Evolutionary conservation across 2,113 vertebrate genomes (phyloP), one percentile per base, ranked within the genome.

Genomic region (Corvus moneduloides): DNA sequence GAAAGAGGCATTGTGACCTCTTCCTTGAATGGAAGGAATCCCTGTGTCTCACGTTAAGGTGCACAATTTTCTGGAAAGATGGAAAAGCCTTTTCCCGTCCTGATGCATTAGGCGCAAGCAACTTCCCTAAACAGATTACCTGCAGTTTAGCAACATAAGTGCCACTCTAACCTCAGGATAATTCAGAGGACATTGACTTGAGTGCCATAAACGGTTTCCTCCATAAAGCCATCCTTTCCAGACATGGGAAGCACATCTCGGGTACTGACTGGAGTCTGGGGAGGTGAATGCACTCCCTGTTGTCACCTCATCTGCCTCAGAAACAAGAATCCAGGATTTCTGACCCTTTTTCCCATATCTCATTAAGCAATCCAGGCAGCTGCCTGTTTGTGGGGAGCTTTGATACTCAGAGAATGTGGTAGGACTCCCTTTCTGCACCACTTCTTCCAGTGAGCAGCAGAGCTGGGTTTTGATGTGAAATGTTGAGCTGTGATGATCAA

Each of bases 241-340:
- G 59, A 33, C 20, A 9, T 2, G 48, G 28, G 66, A 85, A 78
- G 32, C 28, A 35, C 27, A 4, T 71, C 28, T 58, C 0, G 0
- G 17, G 26, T 46, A 33, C 49, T 67, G 46, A 11, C 30, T 68
- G 72, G 41, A 62, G 26, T 41, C n/a, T 11, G 28, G 37, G 74
- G 43, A 81, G 33, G 13, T 56, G 51, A 78, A 55, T 22, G 16
- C 22, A 13, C 12, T 55, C 67, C 39, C 26, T 63, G 22, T n/a
- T 81, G 37, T 28, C 22, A n/a, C 37, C 22, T 67, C 15, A 52
- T 41, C 63, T 91, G 51, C 56, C 52, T 84, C 48, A 62, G 37
- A 74, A 91, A 71, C 5, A 41, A 43, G 43, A 55, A 74, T 28
- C 21, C 64, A 67, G 37, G 30, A 39, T 67, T 55, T 76, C 73